Conservation (phyloP, 2,888 invertebrate species). For the Drosophila imparisetae region DNA sequence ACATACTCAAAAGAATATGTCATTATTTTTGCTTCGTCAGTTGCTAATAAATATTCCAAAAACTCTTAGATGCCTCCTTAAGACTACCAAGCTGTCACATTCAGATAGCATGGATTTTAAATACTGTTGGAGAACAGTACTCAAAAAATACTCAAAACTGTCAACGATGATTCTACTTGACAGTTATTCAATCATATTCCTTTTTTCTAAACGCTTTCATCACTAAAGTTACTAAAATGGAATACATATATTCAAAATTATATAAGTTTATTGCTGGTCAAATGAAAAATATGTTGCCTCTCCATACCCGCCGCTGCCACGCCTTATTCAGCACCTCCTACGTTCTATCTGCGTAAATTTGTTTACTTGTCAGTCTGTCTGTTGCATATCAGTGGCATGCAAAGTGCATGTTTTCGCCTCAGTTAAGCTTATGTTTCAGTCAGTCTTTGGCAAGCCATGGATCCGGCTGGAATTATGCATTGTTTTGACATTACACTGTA, state of each 20-base stretch:
- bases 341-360: slow-evolving; percentile 16
- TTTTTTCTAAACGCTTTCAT: not conserved
- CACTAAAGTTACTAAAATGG: not conserved
- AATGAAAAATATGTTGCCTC: slow-evolving; percentile 14
- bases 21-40: not conserved
- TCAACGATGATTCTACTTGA: not conserved
- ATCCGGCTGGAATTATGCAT: slow-evolving; percentile 18
- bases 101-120: not conserved
- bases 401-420: slow-evolving; percentile 34
- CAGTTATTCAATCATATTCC: not conserved
- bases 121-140: not conserved
- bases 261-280: not conserved
- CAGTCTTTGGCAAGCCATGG: not conserved
- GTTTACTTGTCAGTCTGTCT: slow-evolving; percentile 29
- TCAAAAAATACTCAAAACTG: not conserved
- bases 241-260: not conserved
- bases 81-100: not conserved
- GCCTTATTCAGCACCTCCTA: not conserved
- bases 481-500: slow-evolving; percentile 50
- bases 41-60: not conserved
- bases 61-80: not conserved
- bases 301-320: not conserved
- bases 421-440: slow-evolving; percentile 25
- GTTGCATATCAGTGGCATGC: slow-evolving; percentile 56
- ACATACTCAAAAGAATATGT: no score